These are phyloP conservation scores for Pelusios castaneus DNA, from an alignment of 2,113 vertebrate genomes.

Conservation along the genomic window DNA sequence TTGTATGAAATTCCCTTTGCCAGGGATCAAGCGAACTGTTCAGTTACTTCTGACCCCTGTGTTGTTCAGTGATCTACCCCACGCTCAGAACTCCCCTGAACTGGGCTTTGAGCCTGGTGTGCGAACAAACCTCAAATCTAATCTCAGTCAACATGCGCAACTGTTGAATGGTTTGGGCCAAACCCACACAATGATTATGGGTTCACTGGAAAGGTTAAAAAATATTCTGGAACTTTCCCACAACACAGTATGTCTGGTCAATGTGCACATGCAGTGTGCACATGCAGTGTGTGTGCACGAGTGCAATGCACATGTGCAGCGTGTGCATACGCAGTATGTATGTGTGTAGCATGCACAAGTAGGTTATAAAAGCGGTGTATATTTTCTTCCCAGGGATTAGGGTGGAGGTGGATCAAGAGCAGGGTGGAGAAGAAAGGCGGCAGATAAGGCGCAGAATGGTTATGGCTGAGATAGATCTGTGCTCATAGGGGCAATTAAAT, in stretches of 20 bases:
- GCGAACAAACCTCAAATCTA: neutral
- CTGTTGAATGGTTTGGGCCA: neutral
- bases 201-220: neutral
- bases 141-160: conserved; percentile 26
- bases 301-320: neutral
- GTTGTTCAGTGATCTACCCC: neutral
- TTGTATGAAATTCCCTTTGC: neutral
- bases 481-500: rapidly evolving
- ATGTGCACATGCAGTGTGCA: neutral
- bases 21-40: neutral
- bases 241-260: neutral
- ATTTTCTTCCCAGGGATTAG: neutral
- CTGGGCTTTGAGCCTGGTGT: neutral
- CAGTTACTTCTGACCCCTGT: neutral
- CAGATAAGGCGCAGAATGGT: neutral
- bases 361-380: rapidly evolving
- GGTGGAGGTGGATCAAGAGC: neutral
- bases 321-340: neutral
- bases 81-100: neutral
- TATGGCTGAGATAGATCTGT: neutral
- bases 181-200: conserved; percentile 8
- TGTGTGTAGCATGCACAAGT: neutral
- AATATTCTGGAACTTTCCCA: neutral
- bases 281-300: rapidly evolving
- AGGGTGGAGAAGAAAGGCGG: neutral